Base-by-base conservation (phyloP, 2,888 invertebrate genomes). In the Thyatira batis region DNA sequence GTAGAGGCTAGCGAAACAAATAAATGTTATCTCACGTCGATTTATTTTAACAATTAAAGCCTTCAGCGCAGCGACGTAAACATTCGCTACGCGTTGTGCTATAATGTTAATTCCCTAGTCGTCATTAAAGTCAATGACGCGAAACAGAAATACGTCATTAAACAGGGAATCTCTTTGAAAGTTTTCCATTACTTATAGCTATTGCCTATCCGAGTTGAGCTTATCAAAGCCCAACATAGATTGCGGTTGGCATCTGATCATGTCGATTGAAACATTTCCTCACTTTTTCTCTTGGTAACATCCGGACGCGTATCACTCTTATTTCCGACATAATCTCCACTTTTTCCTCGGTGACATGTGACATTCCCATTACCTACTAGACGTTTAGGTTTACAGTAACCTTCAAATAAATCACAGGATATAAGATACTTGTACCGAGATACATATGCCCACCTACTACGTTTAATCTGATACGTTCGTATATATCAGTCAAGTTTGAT, bases 101-200 rank as follows among this genome's bases (percentile, higher is more conserved):
- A 58, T 85, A 85, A 86, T 82, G 77, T 81, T 78, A 81, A 78
- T 80, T 75, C 59, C 11, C 63, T 57, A 55, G 61, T 61, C 65
- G 69, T 71, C 81, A 79, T 90, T 84, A 89, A 87, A 87, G 49
- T 75, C 81, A 86, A 85, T 82, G 86, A 75, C 68, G 76, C 72
- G 82, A 65, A 77, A 71, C 70, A 71, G 70, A 71, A 79, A 74
- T 74, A 70, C 71, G 67, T 71, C 70, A 74, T 78, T 73, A 59
- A 67, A 65, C 63, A 61, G 51, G 58, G 50, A 58, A 58, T 59
- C 65, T 70, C 66, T 70, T 67, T 70, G 53, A 61, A 74, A 78
- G 67, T 81, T 82, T 82, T 81, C 79, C 82, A 78, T 79, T 74
- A 68, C 62, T 67, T 61, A 13, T 45, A 45, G 25, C 6, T 11